Evolutionary conservation across 2,888 invertebrate genomes (phyloP), one percentile per base, ranked within the genome.

Genomic region (Liopterus haemorrhoidalis): DNA sequence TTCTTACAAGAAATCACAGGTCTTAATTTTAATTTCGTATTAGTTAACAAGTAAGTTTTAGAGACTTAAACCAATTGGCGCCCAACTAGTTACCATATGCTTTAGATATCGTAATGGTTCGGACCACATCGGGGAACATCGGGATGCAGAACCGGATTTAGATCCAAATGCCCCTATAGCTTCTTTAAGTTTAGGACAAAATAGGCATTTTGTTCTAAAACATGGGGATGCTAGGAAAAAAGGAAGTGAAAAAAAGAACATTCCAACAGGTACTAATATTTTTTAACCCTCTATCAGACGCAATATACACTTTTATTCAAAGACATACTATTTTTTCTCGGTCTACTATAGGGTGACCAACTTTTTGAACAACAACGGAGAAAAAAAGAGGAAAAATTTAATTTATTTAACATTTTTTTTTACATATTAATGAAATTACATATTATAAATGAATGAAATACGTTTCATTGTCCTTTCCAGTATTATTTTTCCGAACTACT

Each of bases 111-210:
- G 75, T 58, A 73, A 81, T 66, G 83, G 83, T 8, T 62, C 64
- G 27, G 82, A 84, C 59, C 76, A 81, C 54, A 82, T 84, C 65
- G 81, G 83, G 6, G 81, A 82, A 57, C 83, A 84, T 57, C 71
- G 78, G 58, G 84, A 84, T 59, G 79, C 80, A 57, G 83, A 85
- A 66, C 72, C 72, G 8, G 82, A 82, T 50, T 65, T 84, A 46
- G 79, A 78, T 55, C 69, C 67, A 5, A 63, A 63, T 2, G 70
- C 68, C 32, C 79, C 83, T 0, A 84, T 83, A 53, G 82, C 81
- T 2, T 83, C 83, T 0, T 61, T 84, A 15, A 79, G 81, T 4
- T 65, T 84, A 8, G 83, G 84, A 0, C 76, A 79, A 60, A 63
- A 72, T 39, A 69, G 83, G 54, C 73, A 76, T 30, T 84, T 84